phyloP scores from a whole-genome alignment of 2,888 invertebrate species.

The Rhynchonema sp. region DNA sequence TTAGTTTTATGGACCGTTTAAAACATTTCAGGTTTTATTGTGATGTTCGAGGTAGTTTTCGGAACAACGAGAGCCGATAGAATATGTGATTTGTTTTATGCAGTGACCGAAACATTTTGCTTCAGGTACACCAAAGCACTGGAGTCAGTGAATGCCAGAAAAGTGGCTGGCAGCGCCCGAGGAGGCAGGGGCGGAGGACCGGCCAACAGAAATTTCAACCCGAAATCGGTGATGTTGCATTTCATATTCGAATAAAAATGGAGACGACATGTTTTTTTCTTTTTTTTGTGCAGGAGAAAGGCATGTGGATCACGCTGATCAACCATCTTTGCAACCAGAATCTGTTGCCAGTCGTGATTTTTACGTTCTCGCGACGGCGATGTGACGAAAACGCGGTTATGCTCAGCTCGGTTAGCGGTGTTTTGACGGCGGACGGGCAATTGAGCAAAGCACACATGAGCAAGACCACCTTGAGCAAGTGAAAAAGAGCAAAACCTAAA shows the following conservation, averaged over 20 bases:
- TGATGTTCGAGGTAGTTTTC: no score
- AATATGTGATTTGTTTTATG: no score
- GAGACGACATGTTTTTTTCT: no score
- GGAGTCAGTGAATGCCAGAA: constrained; percentile 26
- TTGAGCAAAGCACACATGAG: no score
- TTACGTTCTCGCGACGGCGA: constrained; percentile 66
- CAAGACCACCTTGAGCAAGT: no score
- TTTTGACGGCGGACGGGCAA: not conserved
- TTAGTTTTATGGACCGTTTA: no score
- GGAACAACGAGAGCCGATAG: no score
- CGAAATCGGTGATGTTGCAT: not conserved
- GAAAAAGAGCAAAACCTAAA: no score
- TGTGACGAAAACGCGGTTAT: constrained; percentile 51
- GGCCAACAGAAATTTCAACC: not conserved
- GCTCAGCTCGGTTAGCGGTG: constrained; percentile 11
- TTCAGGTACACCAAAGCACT: constrained; percentile 32
- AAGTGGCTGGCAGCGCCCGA: constrained; percentile 10
- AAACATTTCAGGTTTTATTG: no score
- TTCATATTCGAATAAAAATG: no score
- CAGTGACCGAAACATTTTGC: no score
- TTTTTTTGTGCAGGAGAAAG: constrained; percentile 53
- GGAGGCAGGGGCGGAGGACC: no score
- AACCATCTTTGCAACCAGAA: constrained; percentile 59
- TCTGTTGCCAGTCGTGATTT: constrained; percentile 76
- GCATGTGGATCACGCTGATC: constrained; percentile 59